Percentiles rank a stretch among this genome's conserved stretches.
Evolutionary conservation across 2,888 invertebrate species (phyloP).

Genomic region (Ophion ellenae): DNA sequence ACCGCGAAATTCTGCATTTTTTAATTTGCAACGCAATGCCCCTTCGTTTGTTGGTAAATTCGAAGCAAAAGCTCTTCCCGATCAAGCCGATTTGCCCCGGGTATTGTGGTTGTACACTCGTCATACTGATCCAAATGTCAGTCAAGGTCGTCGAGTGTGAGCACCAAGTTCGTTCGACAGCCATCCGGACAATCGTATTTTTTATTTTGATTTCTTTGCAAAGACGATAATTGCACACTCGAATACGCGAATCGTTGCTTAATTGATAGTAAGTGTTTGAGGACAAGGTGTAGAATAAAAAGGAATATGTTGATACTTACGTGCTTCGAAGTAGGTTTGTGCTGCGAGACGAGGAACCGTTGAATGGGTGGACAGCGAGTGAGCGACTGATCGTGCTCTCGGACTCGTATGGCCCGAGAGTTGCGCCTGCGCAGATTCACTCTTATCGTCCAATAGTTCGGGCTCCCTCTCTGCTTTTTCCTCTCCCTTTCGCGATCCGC

Average conservation of each 20-base stretch:
- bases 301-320: constrained; percentile 69
- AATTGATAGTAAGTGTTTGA: not conserved
- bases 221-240: not conserved
- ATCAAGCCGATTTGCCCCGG: not conserved
- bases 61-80: not conserved
- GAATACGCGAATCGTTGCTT: not conserved
- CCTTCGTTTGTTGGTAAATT: not conserved
- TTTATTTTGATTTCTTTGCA: not conserved
- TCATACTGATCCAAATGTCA: constrained; percentile 73
- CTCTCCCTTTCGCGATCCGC: constrained; percentile 12
- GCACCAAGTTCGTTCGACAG: constrained; percentile 4
- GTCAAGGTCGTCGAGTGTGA: constrained; percentile 74
- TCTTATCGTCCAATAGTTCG: constrained; percentile 1
- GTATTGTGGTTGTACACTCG: constrained; percentile 12
- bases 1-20: not conserved
- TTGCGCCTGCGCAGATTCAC: constrained; percentile 71
- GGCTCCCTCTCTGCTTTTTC: constrained; percentile 3
- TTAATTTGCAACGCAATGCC: not conserved
- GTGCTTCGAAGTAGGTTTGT: constrained; percentile 67
- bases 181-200: not conserved
- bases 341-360: constrained; percentile 60
- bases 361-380: constrained; percentile 73
- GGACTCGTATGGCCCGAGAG: constrained; percentile 70
- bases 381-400: constrained; percentile 73
- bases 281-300: constrained; percentile 31